Conservation (phyloP, 1,140 invertebrate species). For the Nasonia giraulti region DNA sequence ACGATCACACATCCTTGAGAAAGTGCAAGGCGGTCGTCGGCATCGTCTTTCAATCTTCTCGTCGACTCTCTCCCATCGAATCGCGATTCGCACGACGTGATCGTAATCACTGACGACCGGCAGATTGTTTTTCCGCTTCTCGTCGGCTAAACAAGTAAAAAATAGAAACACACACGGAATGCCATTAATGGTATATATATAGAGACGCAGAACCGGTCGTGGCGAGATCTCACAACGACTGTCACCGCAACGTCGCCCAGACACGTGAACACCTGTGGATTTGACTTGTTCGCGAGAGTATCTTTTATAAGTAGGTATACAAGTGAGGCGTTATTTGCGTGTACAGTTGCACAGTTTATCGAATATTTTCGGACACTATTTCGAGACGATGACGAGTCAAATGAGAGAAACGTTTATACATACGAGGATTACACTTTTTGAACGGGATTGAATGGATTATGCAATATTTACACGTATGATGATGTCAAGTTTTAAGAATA, state of each 20-base stretch:
- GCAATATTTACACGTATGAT: neutral
- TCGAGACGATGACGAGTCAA: too few relatives aligned
- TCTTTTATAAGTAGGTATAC: neutral
- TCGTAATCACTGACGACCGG: neutral
- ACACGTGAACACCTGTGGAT: neutral
- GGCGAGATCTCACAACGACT: neutral
- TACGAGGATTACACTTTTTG: too few relatives aligned
- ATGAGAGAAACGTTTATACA: too few relatives aligned
- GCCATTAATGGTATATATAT: slow-evolving; percentile 11
- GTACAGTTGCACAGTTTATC: neutral
- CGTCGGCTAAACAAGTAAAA: neutral
- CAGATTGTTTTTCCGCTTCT: slow-evolving; percentile 12
- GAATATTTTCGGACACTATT: too few relatives aligned
- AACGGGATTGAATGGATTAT: neutral
- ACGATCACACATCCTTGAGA: neutral
- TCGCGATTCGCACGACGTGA: neutral
- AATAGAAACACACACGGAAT: neutral
- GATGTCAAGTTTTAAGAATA: neutral
- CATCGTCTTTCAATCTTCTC: neutral
- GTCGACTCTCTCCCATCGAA: neutral
- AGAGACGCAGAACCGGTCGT: neutral
- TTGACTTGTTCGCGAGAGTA: neutral
- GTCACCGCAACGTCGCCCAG: neutral
- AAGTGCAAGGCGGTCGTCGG: neutral
- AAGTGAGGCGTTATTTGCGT: neutral